phyloP scores from a whole-genome alignment of 2,113 vertebrate species.

The Notothenia rossii region DNA sequence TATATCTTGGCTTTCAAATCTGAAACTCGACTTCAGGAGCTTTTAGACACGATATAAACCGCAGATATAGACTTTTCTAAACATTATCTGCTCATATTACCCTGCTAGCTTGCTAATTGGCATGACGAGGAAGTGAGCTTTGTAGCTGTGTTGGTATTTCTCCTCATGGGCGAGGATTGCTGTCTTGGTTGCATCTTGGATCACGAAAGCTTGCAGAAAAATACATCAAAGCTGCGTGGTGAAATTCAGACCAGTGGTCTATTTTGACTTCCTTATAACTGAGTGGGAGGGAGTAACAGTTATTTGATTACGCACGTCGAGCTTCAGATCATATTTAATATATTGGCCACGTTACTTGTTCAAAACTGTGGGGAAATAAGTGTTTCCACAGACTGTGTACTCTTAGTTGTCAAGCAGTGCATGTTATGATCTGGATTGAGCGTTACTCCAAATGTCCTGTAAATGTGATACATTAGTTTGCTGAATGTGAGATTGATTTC shows the following conservation, averaged over 20 bases:
- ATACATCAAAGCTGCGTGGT: constrained; percentile 6
- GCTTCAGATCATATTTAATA: constrained; percentile 26
- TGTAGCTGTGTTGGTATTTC: constrained; percentile 69
- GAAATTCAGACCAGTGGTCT: not conserved
- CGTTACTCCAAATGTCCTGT: not conserved
- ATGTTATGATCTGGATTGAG: constrained; percentile 26
- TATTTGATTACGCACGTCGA: constrained; percentile 9
- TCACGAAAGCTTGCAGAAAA: constrained; percentile 9
- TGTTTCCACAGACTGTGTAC: not conserved
- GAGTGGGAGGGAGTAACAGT: not conserved
- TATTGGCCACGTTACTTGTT: constrained; percentile 14
- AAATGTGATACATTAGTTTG: constrained; percentile 1
- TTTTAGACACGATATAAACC: not conserved
- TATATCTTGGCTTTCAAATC: constrained; percentile 30
- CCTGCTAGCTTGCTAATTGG: constrained; percentile 82
- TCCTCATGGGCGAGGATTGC: constrained; percentile 37
- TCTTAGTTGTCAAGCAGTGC: constrained; percentile 7
- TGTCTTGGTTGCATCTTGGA: constrained; percentile 22
- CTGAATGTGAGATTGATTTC: not conserved
- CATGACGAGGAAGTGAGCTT: constrained; percentile 76
- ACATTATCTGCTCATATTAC: constrained; percentile 58
- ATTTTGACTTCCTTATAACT: not conserved
- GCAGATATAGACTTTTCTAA: constrained; percentile 43
- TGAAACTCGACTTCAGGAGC: not conserved
- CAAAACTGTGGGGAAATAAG: constrained; percentile 4